phyloP scores from a whole-genome alignment of 1,140 invertebrate species.

The Bicyclus anynana region DNA sequence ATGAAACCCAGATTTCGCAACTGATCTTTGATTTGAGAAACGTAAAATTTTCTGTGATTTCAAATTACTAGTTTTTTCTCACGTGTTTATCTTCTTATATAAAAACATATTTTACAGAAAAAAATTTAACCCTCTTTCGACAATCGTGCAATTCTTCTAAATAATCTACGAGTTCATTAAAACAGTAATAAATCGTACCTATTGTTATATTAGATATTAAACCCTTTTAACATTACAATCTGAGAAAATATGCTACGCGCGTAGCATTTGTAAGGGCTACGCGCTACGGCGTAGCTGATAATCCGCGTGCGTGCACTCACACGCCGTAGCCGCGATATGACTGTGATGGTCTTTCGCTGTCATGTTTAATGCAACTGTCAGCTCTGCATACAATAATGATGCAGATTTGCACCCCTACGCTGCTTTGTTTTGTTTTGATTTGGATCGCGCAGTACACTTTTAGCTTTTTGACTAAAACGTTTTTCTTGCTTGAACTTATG shows the following conservation, averaged over 20 bases:
- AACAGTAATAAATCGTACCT: no score
- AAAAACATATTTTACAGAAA: no score
- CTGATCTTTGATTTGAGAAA: no score
- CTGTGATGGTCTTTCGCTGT: constrained; percentile 67
- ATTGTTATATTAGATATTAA: no score
- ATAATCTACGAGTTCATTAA: no score
- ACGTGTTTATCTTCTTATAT: no score
- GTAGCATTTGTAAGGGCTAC: constrained; percentile 47
- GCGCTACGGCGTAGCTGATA: constrained; percentile 65
- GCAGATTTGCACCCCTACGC: constrained; percentile 26
- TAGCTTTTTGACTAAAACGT: background rate
- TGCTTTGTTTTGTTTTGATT: constrained; percentile 24
- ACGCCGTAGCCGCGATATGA: constrained; percentile 53
- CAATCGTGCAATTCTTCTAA: no score
- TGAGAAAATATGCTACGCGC: constrained; percentile 45
- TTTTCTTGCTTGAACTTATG: constrained; percentile 2
- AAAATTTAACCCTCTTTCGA: no score
- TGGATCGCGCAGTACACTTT: background rate
- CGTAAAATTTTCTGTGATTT: no score
- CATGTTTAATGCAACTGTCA: constrained; percentile 70
- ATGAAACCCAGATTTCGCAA: no score
- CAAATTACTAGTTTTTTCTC: no score
- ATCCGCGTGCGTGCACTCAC: constrained; percentile 67
- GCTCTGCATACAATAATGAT: constrained; percentile 52
- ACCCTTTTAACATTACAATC: constrained; percentile 8